These are phyloP conservation scores for Rhodinocichla rosea DNA, from an alignment of 2,113 vertebrate species.

Conservation along the genomic window DNA sequence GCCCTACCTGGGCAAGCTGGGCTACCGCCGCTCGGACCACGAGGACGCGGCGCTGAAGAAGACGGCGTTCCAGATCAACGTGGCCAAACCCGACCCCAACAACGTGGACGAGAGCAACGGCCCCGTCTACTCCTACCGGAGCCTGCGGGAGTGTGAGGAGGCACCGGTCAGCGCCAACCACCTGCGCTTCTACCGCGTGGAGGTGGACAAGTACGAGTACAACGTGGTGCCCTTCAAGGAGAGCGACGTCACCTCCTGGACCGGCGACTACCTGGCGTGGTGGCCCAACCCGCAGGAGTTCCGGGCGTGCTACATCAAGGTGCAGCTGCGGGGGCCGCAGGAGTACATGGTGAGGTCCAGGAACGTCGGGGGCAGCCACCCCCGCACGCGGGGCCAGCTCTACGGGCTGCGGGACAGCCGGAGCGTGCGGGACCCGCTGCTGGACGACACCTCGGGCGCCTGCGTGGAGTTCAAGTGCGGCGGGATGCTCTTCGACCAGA, in stretches of 20 bases:
- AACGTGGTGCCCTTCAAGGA: slow-evolving; percentile 95
- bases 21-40: slow-evolving; percentile 89
- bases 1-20: slow-evolving; percentile 87
- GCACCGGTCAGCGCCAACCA: slow-evolving; percentile 84
- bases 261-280: slow-evolving; percentile 90
- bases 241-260: slow-evolving; percentile 89
- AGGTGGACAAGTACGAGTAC: slow-evolving; percentile 94
- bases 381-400: slow-evolving; percentile 80
- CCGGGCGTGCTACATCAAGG: slow-evolving; percentile 93
- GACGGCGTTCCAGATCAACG: slow-evolving; percentile 88
- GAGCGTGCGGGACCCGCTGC: slow-evolving; percentile 82
- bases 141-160: slow-evolving; percentile 84
- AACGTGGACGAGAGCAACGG: slow-evolving; percentile 84
- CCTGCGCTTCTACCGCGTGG: slow-evolving; percentile 93
- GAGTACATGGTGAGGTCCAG: slow-evolving; percentile 92
- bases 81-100: slow-evolving; percentile 89
- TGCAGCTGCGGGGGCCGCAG: slow-evolving; percentile 85
- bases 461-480: slow-evolving; percentile 97
- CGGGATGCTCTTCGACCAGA: slow-evolving; percentile 95
- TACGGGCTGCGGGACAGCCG: slow-evolving; percentile 94
- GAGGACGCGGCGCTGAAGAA: slow-evolving; percentile 87
- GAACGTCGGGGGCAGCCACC: slow-evolving; percentile 86
- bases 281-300: slow-evolving; percentile 99
- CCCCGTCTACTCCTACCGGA: slow-evolving; percentile 90
- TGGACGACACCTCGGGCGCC: slow-evolving; percentile 78